Base-by-base conservation (phyloP, 92 coral and sea anemone species). In the Palythoa grandiflora region DNA sequence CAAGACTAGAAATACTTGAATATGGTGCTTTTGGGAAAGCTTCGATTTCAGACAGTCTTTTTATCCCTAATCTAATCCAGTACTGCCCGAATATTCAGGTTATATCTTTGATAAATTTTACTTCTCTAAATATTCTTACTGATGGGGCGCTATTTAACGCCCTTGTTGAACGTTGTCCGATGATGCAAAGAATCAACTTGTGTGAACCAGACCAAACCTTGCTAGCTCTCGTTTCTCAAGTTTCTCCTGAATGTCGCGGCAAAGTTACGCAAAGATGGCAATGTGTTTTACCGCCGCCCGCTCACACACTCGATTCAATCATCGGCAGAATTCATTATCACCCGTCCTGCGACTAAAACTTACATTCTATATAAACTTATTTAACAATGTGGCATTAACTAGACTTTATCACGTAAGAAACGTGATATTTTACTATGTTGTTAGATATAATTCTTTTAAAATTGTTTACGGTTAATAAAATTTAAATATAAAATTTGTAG, bases 11-110 rank as follows among this genome's bases (percentile, higher is more conserved):
- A 77, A 91, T 95, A 37, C 89, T 97, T 59, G 99, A 97, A 84
- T 97, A 95, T 76, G 99, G 99, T 14, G 99, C 99, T 38, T 97
- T 97, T 74, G 99, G 99, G 38, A 97, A 97, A 84, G 99, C 99
- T 12, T 93, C 98, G 21, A 92, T 97, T 55, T 97, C 99, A 47
- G 99, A 97, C 61, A 95, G 98, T 57, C 91, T 97, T 91, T 94
- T 97, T 70, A 91, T 97, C 35, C 99, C 98, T 2, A 94, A 97
- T 83, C 88, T 97, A 65, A 96, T 97, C 28, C 98, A 95, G 20
- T 88, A 90, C 83, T 97, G 99, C 71, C 94, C 95, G 70, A 65
- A 79, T 2, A 92, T 97, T 63, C 92, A 89, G 71, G 90, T 98
- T 20, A 78, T 97, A 16, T 97, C 99, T 6, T 90, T 97, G 38